These are phyloP conservation scores for Synanthedon tipuliformis DNA, from an alignment of 2,888 invertebrate genomes.

Conservation along the genomic window DNA sequence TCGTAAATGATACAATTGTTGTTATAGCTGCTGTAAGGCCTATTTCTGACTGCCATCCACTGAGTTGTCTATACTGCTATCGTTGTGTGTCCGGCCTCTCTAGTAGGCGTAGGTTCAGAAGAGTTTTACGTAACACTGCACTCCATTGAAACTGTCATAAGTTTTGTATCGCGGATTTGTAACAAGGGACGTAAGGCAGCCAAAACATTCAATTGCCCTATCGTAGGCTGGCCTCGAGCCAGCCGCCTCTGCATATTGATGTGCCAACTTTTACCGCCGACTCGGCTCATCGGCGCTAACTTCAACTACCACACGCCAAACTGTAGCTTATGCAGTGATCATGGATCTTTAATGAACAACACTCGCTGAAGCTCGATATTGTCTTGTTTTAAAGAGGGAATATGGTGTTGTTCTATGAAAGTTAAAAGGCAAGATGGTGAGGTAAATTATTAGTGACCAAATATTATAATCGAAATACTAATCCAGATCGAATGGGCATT, in stretches of 20 bases:
- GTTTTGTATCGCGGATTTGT: conserved; percentile 39
- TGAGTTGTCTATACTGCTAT: too few relatives aligned
- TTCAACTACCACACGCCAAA: conserved; percentile 46
- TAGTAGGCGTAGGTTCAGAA: too few relatives aligned
- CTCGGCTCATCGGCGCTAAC: conserved; percentile 45
- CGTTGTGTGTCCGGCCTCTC: too few relatives aligned
- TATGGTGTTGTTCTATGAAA: too few relatives aligned
- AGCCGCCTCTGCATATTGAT: conserved; percentile 53
- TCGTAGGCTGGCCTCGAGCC: conserved; percentile 52
- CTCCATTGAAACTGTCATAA: conserved; percentile 44
- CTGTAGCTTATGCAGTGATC: conserved; percentile 28
- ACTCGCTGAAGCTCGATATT: conserved; percentile 10
- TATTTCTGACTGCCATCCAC: too few relatives aligned
- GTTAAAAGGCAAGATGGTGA: too few relatives aligned
- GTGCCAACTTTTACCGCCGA: conserved; percentile 54
- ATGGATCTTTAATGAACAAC: conserved; percentile 36
- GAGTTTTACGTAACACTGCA: conserved; percentile 11
- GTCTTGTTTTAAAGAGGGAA: too few relatives aligned
- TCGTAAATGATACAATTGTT: too few relatives aligned
- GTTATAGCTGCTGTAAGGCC: too few relatives aligned
- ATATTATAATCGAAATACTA: too few relatives aligned
- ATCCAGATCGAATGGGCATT: too few relatives aligned
- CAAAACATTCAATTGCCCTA: conserved; percentile 65
- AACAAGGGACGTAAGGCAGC: conserved; percentile 28
- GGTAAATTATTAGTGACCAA: too few relatives aligned